Base-by-base conservation (phyloP, 2,888 invertebrate genomes). In the Odontocerum albicorne region DNA sequence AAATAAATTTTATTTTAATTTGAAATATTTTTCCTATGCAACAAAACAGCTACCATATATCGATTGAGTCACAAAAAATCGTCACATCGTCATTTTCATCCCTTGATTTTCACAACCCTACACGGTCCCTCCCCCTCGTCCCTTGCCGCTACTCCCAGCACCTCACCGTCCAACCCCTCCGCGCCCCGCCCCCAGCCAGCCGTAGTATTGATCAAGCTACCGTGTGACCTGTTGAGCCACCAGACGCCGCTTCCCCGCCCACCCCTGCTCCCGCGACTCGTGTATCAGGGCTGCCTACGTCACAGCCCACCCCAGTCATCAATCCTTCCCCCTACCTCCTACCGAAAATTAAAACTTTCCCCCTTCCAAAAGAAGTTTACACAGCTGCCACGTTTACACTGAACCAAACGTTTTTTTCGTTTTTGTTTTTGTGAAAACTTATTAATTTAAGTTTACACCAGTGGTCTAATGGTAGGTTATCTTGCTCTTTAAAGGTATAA, bases 171-270 rank as follows among this genome's bases (percentile, higher is more conserved):
- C 75, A 70, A 27, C 27, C 21, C 21, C 40, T 2, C 40, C n/a
- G 74, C 70, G 69, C 71, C 70, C 67, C 70, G 69, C 68, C 70
- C 69, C 62, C 42, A 38, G 36, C 27, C 33, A 43, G 36, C 22
- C n/a, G n/a, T n/a, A 32, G 58, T 59, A 59, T 59, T 59, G 58
- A 59, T 59, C 58, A 59, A 67, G 73, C 65, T 46, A 53, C 46
- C 40, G 40, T 53, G 53, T 53, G 70, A 76, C 77, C 77, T 77
- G 77, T 77, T 77, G 76, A 76, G 76, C 75, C 74, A 20, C 73
- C 43, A 72, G 70, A 65, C 73, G 64, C 70, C 68, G 68, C 67
- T 64, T 60, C 69, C 65, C 65, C 61, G 64, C 63, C 63, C 43
- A n/a, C 2, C 40, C 3, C 20, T n/a, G 8, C 40, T n/a, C 17